Base-by-base conservation (phyloP, 2,113 vertebrate species). In the Fukomys damarensis region DNA sequence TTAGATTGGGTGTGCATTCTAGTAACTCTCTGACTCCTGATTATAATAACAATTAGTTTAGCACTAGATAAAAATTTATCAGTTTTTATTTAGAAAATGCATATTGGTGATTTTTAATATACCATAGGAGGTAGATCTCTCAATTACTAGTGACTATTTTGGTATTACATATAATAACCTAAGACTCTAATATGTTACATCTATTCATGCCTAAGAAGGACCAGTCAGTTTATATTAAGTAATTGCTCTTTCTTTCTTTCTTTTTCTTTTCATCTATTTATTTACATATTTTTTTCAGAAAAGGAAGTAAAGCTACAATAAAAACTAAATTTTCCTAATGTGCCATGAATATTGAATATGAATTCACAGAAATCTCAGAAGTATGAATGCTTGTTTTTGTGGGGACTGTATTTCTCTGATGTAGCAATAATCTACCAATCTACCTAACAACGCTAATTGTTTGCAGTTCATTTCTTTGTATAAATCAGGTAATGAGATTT, bases 401-500 rank as follows among this genome's bases (percentile, higher is more conserved):
- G 86, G 85, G 77, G 70, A 66, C 16, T 77, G 49, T 96, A 95
- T 96, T 86, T 20, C 92, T 96, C 56, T 95, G 28, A 96, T 89
- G 52, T 0, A 96, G 65, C 49, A 95, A 93, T 96, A 97, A 98
- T 93, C 38, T 95, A 86, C 49, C 68, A 92, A 93, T 97, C 79
- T 97, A 19, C 54, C 54, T 91, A 97, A 30, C 43, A 74, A 94
- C 63, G 97, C 90, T 97, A 97, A 98, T 97, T 97, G 52, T 95
- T 98, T 95, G 59, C 54, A 81, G 97, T 98, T 98, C 76, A 97
- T 98, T 98, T 97, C 94, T 96, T 97, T 97, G 88, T 89, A 72
- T 96, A 98, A 98, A 98, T 96, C 65, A 92, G 13, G 20, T 95
- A 98, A 97, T 97, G 94, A 96, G 91, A 81, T 97, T 97, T 97